Evolutionary conservation across 2,797 vertebrate species (phyloP).

Genomic region (Threskiornis aethiopicus): DNA sequence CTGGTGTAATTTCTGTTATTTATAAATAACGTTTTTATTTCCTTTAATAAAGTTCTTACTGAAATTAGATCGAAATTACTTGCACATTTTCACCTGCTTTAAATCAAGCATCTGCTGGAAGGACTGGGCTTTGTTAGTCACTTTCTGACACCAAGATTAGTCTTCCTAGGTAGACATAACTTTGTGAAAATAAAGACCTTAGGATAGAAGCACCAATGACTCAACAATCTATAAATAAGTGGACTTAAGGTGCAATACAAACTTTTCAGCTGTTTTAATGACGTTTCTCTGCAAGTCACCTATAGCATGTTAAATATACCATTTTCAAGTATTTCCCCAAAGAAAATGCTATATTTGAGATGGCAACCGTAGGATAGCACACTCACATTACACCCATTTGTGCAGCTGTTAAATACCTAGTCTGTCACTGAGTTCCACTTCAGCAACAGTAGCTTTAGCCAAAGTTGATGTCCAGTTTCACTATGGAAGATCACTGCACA

Average conservation of each 20-base stretch:
- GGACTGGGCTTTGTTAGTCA: not conserved
- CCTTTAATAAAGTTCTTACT: not conserved
- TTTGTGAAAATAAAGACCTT: not conserved
- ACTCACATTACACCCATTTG: slow-evolving; percentile 57
- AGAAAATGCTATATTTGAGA: not conserved
- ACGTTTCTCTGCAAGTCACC: not conserved
- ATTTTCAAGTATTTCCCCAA: not conserved
- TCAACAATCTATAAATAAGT: not conserved
- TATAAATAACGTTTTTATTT: not conserved
- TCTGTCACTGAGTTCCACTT: slow-evolving; percentile 64
- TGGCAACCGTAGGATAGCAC: not conserved
- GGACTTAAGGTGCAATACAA: not conserved
- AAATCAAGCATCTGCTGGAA: not conserved
- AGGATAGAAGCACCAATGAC: not conserved
- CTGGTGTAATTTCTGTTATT: not conserved
- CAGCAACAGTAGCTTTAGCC: slow-evolving; percentile 68
- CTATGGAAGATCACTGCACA: slow-evolving; percentile 58
- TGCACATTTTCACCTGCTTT: not conserved
- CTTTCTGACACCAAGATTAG: not conserved
- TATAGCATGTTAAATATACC: not conserved
- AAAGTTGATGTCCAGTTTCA: slow-evolving; percentile 69
- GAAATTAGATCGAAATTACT: not conserved
- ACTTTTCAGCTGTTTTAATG: not conserved
- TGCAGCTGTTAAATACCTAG: slow-evolving; percentile 69
- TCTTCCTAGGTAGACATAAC: not conserved